These are phyloP conservation scores for Chromis chromis DNA, from an alignment of 2,797 vertebrate species.

Conservation along the genomic window DNA sequence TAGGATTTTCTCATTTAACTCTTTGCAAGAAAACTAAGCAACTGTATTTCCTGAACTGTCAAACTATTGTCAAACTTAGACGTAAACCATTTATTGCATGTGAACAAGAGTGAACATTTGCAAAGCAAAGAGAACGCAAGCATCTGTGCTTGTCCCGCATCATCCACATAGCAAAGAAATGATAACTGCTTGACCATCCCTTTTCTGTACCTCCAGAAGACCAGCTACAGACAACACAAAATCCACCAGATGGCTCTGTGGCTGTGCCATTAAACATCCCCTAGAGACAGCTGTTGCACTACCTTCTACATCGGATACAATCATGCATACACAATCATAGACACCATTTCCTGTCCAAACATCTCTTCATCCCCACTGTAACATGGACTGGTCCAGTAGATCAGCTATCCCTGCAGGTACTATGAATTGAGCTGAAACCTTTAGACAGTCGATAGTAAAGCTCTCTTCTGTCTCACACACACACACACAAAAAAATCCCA, in stretches of 20 bases:
- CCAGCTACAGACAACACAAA: background rate
- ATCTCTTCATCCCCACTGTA: background rate
- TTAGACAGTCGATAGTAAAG: background rate
- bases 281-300: conserved; percentile 14
- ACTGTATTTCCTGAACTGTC: background rate
- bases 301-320: conserved; percentile 8
- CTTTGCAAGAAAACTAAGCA: background rate
- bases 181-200: background rate
- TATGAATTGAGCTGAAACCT: background rate
- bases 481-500: conserved; percentile 1
- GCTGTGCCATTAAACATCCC: conserved; percentile 5
- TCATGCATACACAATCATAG: background rate
- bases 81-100: too few relatives aligned
- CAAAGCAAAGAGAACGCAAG: background rate
- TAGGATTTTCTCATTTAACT: too few relatives aligned
- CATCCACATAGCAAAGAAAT: background rate
- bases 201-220: background rate
- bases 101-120: background rate
- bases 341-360: conserved; percentile 5
- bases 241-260: conserved; percentile 15
- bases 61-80: too few relatives aligned
- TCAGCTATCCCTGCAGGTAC: conserved; percentile 7
- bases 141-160: background rate
- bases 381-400: conserved; percentile 1
- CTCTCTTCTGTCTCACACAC: conserved; percentile 4